Base-by-base conservation (phyloP, 1,140 invertebrate species). In the Ericerus pela region DNA sequence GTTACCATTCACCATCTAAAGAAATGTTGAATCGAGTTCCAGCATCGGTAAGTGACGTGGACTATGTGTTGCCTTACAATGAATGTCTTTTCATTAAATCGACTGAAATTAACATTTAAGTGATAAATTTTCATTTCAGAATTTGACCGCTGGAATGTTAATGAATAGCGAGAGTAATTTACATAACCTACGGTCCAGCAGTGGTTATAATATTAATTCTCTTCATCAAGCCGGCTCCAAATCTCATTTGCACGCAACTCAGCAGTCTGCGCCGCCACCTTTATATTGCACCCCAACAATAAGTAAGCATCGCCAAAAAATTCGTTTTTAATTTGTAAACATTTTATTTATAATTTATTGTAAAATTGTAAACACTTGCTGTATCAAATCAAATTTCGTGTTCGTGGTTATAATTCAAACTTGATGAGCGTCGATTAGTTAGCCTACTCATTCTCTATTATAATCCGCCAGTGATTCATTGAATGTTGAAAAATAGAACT, bases 1-100 rank as follows among this genome's bases (percentile, higher is more conserved):
- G 22, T 47, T 47, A 47, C 41, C 41, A 47, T 47, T 47, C 41
- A 24, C 41, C 22, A 24, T 47, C 41, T 47, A 47, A 24, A 47
- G 20, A 18, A 22, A 14, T 47, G 2, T 24, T 47, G 26, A 47
- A 47, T 47, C 41, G 41, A 47, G 20, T 10, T 2, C 41, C 16
- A 16, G 41, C 20, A 3, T 47, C 41, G 41, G 41, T 47, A 4
- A 8, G 41, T 47, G 26, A 22, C 20, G 14, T 14, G 36, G n/a
- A n/a, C n/a, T n/a, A 38, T 38, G 36, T 38, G 4, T 38, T 4
- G 20, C 36, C 14, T 38, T 16, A 16, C 5, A 33, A 33, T 33
- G 8, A 33, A 10, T 4, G 36, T 38, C n/a, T 38, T 38, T 5
- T 16, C 20, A 6, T 14, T 14, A 18, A n/a, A n/a, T n/a, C n/a